These are phyloP conservation scores for Lucifuga dentata DNA, from an alignment of 2,113 vertebrate species.

Conservation along the genomic window DNA sequence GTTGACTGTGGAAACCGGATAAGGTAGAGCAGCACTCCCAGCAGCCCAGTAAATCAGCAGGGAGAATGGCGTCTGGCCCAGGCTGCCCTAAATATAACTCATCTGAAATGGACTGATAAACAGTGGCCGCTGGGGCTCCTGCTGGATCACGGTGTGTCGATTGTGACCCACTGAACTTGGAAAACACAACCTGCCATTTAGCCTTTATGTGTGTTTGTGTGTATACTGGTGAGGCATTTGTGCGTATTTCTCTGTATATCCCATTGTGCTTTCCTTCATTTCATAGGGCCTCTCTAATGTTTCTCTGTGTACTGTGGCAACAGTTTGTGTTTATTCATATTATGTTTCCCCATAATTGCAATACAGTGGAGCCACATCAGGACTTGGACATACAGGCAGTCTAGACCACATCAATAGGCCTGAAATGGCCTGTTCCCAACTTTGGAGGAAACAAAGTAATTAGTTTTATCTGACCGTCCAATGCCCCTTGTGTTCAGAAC, in stretches of 20 bases:
- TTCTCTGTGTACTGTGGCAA: slow-evolving; percentile 28
- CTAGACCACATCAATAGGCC: slow-evolving; percentile 18
- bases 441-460: slow-evolving; percentile 6
- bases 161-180: slow-evolving; percentile 78
- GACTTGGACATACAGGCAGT: slow-evolving; percentile 15
- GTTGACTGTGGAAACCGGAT: slow-evolving; percentile 81
- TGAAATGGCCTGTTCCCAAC: background rate
- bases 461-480: slow-evolving; percentile 15
- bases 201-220: slow-evolving; percentile 44
- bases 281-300: slow-evolving; percentile 15
- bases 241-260: slow-evolving; percentile 23
- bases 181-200: slow-evolving; percentile 73
- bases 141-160: slow-evolving; percentile 66
- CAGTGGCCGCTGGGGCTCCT: slow-evolving; percentile 71
- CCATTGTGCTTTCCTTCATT: slow-evolving; percentile 16
- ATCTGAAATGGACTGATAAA: slow-evolving; percentile 83
- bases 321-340: slow-evolving; percentile 34
- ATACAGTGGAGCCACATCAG: slow-evolving; percentile 22
- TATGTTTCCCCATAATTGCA: slow-evolving; percentile 22
- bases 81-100: slow-evolving; percentile 82
- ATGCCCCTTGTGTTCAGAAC: background rate
- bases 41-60: slow-evolving; percentile 81
- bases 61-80: slow-evolving; percentile 79
- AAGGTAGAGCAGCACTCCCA: slow-evolving; percentile 77
- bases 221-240: slow-evolving; percentile 9